Evolutionary conservation across 2,113 vertebrate genomes (phyloP).

Genomic region (Stomatorhinus ivindoensis): DNA sequence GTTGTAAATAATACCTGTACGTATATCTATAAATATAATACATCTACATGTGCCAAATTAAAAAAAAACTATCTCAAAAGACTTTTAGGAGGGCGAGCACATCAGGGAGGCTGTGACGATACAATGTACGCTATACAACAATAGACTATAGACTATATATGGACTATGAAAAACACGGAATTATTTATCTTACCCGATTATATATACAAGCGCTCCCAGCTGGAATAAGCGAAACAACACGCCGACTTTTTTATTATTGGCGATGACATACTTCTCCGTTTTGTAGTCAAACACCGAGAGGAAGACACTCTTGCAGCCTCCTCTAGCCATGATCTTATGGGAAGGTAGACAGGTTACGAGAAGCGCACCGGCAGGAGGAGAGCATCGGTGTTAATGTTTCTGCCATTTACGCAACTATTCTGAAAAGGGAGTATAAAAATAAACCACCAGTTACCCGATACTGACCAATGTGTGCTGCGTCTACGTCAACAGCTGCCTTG

Average conservation of each 20-base stretch:
- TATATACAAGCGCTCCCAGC: constrained; percentile 78
- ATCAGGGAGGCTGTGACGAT: too few relatives aligned
- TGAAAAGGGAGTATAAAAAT: neutral
- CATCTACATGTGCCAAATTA: too few relatives aligned
- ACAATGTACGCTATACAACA: too few relatives aligned
- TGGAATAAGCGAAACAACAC: constrained; percentile 81
- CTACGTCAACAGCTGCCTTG: neutral
- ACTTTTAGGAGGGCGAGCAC: too few relatives aligned
- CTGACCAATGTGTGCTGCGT: neutral
- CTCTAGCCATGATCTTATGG: constrained; percentile 63
- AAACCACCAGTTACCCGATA: neutral
- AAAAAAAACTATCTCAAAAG: too few relatives aligned
- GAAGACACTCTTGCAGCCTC: constrained; percentile 58
- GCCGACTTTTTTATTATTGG: constrained; percentile 85
- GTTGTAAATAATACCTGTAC: too few relatives aligned
- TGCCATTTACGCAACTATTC: neutral
- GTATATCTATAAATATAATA: too few relatives aligned
- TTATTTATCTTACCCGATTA: constrained; percentile 75
- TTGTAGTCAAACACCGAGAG: constrained; percentile 85
- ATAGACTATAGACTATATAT: too few relatives aligned
- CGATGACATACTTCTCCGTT: constrained; percentile 89
- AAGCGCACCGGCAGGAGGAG: neutral
- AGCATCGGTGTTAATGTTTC: neutral
- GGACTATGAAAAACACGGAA: neutral
- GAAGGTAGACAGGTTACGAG: neutral